Evolutionary conservation across 2,797 vertebrate genomes (phyloP).

Genomic region (Sandelia bainsii): DNA sequence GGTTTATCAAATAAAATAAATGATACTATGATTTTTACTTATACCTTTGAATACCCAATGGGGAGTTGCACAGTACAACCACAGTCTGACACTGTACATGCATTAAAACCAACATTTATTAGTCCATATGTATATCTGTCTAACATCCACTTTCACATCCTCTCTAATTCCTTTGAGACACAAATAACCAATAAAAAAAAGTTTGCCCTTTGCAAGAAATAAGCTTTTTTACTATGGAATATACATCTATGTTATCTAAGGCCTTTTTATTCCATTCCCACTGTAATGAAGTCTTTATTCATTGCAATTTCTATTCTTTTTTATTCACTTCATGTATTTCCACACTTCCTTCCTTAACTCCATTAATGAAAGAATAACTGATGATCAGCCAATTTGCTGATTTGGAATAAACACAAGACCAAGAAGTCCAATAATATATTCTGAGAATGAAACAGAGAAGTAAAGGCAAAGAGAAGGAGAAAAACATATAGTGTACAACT

Average conservation of each 20-base stretch:
- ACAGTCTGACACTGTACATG: no score
- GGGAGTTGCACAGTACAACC: no score
- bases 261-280: background rate
- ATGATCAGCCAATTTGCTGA: background rate
- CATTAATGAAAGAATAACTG: slow-evolving; percentile 2
- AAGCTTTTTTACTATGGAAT: background rate
- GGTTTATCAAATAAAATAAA: no score
- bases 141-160: no score
- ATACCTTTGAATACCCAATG: no score
- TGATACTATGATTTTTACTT: no score
- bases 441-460: slow-evolving; percentile 16
- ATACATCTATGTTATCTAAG: background rate
- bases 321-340: background rate
- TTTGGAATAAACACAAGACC: slow-evolving; percentile 1
- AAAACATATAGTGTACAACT: slow-evolving; percentile 15
- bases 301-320: background rate
- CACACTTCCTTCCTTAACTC: background rate
- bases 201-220: no score
- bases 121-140: no score
- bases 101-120: no score
- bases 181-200: background rate
- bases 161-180: background rate
- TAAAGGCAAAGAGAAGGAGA: slow-evolving; percentile 8
- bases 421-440: background rate
- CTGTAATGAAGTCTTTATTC: background rate